A percentile compares a stretch with the other conserved stretches of the same genome.
Evolutionary conservation across 2,797 vertebrate species (phyloP).

Genomic region (Gambusia yucatana): DNA sequence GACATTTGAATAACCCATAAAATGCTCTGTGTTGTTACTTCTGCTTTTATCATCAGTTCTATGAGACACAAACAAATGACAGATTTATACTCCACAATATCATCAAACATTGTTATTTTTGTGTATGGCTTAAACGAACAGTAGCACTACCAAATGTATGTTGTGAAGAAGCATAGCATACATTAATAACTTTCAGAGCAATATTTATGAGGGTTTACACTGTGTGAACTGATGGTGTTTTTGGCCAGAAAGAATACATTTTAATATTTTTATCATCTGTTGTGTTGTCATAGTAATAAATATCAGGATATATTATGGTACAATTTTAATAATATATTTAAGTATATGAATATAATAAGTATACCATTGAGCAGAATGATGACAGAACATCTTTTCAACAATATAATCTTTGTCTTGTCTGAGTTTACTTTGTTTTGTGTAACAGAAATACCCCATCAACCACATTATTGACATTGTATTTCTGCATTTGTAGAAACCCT

Average conservation of each 20-base stretch:
- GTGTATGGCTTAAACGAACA: not conserved
- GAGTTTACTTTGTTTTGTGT: not conserved
- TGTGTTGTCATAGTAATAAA: not conserved
- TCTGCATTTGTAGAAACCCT: slow-evolving; percentile 30
- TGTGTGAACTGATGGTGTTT: not conserved
- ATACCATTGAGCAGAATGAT: not conserved
- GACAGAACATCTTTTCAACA: not conserved
- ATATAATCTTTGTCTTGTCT: not conserved
- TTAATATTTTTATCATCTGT: not conserved
- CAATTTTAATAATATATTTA: not conserved
- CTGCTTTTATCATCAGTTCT: not conserved
- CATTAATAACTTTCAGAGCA: not conserved
- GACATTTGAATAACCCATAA: not conserved
- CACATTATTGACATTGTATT: slow-evolving; percentile 12
- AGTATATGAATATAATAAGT: not conserved
- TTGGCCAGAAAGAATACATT: not conserved
- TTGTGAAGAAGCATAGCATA: not conserved
- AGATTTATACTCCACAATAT: not conserved
- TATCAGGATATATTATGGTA: not conserved
- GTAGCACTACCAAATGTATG: not conserved
- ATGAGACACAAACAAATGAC: not conserved
- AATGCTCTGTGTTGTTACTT: not conserved
- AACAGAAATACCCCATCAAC: slow-evolving; percentile 9
- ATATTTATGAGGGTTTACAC: not conserved
- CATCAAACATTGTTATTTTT: not conserved